A percentile compares a stretch with the other conserved stretches of the same genome.
Conservation (phyloP, 35 echinoderm and acorn worm genomes). For the Strongylocentrotus purpuratus region DNA sequence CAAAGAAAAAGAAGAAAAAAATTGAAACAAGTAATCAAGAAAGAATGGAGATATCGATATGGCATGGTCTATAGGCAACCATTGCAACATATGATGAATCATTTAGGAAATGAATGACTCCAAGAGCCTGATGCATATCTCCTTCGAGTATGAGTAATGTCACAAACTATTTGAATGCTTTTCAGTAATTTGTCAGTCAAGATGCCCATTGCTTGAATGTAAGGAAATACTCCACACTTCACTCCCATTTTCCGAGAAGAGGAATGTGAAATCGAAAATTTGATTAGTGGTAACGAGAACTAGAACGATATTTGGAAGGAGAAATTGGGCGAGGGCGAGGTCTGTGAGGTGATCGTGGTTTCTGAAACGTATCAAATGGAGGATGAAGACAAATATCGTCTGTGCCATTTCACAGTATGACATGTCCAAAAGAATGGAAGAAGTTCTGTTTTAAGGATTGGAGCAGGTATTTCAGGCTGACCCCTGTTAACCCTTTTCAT, state of each 20-base stretch:
- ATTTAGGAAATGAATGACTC: slow-evolving; percentile 12
- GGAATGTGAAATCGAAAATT: background rate
- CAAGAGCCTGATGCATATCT: background rate
- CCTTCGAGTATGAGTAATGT: background rate
- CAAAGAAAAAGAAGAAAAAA: background rate
- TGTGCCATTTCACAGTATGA: background rate
- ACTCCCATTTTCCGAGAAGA: background rate
- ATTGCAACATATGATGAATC: slow-evolving; percentile 8
- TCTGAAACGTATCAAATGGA: background rate
- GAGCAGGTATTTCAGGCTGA: background rate
- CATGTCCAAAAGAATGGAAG: background rate
- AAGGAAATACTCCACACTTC: background rate
- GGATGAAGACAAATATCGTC: background rate
- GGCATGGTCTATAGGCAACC: background rate
- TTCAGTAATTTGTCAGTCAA: background rate
- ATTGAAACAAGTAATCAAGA: background rate
- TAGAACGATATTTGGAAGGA: background rate
- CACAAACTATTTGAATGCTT: background rate
- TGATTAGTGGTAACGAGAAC: background rate
- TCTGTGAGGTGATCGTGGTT: background rate
- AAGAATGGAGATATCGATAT: background rate
- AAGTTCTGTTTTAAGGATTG: background rate
- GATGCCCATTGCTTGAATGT: background rate
- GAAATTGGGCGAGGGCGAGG: background rate
- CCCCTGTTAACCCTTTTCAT: background rate